Conservation (phyloP, 92 coral and sea anemone genomes). For the Isaurus tuberculatus region DNA sequence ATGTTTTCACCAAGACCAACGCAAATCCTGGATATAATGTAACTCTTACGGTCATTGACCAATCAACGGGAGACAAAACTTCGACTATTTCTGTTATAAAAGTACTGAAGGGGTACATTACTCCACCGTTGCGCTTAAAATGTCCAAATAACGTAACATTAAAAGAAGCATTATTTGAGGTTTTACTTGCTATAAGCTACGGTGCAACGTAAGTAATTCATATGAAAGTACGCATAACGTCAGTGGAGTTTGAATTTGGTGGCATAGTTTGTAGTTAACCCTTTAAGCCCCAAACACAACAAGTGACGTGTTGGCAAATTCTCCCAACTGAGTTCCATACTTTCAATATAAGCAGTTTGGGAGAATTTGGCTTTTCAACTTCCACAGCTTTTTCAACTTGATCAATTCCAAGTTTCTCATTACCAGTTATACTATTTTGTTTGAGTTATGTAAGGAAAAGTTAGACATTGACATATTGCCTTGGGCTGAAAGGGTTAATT, state of each 20-base stretch:
- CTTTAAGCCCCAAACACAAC: too few species aligned
- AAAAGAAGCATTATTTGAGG: not conserved
- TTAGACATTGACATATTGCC: too few species aligned
- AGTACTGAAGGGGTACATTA: not conserved
- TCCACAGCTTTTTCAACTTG: too few species aligned
- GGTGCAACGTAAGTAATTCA: conserved; percentile 25
- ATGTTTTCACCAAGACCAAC: not conserved
- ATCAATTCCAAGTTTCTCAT: too few species aligned
- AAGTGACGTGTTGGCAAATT: too few species aligned
- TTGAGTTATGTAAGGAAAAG: too few species aligned
- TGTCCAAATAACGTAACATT: not conserved
- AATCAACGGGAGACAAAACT: not conserved
- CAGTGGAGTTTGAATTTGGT: not conserved
- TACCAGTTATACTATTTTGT: too few species aligned
- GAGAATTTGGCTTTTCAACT: too few species aligned
- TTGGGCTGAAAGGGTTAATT: too few species aligned
- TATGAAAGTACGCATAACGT: too few species aligned
- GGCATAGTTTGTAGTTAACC: not conserved
- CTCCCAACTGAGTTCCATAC: too few species aligned
- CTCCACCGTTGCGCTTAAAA: conserved; percentile 7
- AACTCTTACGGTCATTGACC: not conserved
- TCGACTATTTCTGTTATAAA: not conserved
- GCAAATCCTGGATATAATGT: conserved; percentile 12
- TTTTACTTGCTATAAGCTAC: not conserved
- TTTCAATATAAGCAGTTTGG: too few species aligned